phyloP scores from a whole-genome alignment of 2,888 invertebrate species.

The Mycalesis mineus region DNA sequence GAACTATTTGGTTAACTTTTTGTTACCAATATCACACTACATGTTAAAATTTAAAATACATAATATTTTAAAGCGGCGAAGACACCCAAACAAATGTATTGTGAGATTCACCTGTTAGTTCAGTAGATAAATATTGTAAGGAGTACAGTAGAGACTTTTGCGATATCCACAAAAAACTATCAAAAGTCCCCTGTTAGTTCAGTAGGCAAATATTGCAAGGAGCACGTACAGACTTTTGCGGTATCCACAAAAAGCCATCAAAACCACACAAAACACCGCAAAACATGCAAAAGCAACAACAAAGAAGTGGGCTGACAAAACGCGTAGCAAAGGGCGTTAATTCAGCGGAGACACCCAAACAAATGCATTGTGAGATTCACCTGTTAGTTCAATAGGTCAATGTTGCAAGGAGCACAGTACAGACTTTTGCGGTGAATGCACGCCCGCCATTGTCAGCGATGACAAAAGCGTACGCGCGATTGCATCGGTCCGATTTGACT shows the following conservation, averaged over 20 bases:
- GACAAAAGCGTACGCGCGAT: constrained; percentile 71
- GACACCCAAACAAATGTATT: constrained; percentile 73
- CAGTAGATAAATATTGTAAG: constrained; percentile 76
- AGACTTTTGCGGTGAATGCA: constrained; percentile 69
- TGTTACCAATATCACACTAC: background rate
- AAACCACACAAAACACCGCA: too few species aligned
- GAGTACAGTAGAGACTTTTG: constrained; percentile 72
- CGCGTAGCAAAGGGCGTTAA: constrained; percentile 44
- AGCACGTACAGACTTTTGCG: too few species aligned
- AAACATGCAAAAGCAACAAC: constrained; percentile 4
- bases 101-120: constrained; percentile 72
- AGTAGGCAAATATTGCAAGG: too few species aligned
- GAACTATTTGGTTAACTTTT: constrained; percentile 21
- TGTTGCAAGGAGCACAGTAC: constrained; percentile 68
- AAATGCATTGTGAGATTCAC: constrained; percentile 67
- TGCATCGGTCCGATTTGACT: constrained; percentile 60
- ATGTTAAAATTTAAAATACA: too few species aligned
- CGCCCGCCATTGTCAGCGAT: constrained; percentile 58
- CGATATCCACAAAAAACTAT: too few species aligned
- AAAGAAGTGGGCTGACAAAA: constrained; percentile 21
- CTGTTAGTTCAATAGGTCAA: constrained; percentile 77
- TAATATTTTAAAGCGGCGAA: too few species aligned
- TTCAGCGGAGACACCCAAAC: constrained; percentile 70
- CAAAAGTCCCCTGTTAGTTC: too few species aligned
- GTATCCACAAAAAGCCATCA: too few species aligned